Percentiles rank a stretch among this genome's conserved stretches.
These are phyloP conservation scores for Temnothorax ravouxi DNA, from an alignment of 2,888 invertebrate species.

Conservation along the genomic window DNA sequence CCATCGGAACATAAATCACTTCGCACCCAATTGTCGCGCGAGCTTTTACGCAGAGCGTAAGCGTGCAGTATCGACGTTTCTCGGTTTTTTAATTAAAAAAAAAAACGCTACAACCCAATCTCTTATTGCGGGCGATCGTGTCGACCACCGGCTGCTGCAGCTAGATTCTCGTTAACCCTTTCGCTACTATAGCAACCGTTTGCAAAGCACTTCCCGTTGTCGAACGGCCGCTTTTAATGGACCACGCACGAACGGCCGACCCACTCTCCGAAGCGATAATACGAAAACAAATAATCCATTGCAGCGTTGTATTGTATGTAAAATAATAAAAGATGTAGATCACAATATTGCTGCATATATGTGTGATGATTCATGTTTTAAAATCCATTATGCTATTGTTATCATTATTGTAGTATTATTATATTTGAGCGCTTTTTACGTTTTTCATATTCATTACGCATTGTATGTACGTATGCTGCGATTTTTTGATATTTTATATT, in stretches of 20 bases:
- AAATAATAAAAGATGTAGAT: background rate
- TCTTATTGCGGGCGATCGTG: slow-evolving; percentile 5
- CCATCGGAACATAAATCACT: slow-evolving; percentile 36
- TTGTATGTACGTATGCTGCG: too few relatives aligned
- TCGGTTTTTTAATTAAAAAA: slow-evolving; percentile 15
- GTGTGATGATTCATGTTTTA: background rate
- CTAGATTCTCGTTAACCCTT: background rate
- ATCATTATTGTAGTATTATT: background rate
- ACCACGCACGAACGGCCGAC: background rate
- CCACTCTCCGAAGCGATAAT: background rate
- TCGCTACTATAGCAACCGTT: background rate
- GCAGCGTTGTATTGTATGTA: background rate
- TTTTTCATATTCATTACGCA: background rate
- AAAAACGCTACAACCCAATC: background rate
- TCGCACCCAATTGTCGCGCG: slow-evolving; percentile 23
- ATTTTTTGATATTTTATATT: slow-evolving; percentile 3
- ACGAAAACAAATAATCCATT: slow-evolving; percentile 20
- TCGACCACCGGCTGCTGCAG: background rate
- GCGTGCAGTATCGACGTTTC: slow-evolving; percentile 14
- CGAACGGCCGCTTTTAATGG: background rate
- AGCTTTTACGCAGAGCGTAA: slow-evolving; percentile 23
- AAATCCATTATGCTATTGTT: background rate
- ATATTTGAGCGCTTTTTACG: background rate
- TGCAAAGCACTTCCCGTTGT: background rate
- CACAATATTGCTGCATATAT: background rate